phyloP scores from a whole-genome alignment of 2,113 vertebrate species.

The Malurus cyaneus region DNA sequence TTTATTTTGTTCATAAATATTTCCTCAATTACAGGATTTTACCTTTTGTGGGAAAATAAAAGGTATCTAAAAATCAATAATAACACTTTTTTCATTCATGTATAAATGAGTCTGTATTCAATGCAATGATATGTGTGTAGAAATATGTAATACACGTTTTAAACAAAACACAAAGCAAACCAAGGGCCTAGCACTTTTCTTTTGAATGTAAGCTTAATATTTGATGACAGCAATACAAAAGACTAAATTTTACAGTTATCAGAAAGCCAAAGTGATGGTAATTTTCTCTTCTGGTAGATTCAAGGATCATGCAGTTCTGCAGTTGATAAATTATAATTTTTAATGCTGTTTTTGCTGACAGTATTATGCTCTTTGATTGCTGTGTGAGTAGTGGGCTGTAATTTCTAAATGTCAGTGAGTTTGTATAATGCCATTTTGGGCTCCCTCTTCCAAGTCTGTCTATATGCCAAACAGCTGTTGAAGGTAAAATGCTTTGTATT shows the following conservation, averaged over 20 bases:
- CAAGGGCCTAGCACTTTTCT: not conserved
- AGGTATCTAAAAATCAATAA: not conserved
- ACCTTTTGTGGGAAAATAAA: not conserved
- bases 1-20: not conserved
- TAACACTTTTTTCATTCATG: not conserved
- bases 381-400: not conserved
- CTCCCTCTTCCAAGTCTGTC: not conserved
- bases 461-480: not conserved
- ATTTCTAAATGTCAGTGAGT: conserved; percentile 19
- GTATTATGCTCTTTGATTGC: not conserved
- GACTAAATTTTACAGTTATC: not conserved
- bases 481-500: not conserved
- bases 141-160: not conserved
- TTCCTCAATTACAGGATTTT: not conserved
- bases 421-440: not conserved
- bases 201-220: not conserved
- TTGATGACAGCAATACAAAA: not conserved
- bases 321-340: not conserved
- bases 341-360: not conserved
- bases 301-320: not conserved
- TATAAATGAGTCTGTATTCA: not conserved
- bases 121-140: not conserved
- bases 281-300: not conserved
- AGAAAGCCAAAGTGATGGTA: not conserved
- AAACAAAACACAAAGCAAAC: not conserved